Evolutionary conservation across 2,888 invertebrate genomes (phyloP), one percentile per base, ranked within the genome.

Genomic region (Heteropelma amictum): DNA sequence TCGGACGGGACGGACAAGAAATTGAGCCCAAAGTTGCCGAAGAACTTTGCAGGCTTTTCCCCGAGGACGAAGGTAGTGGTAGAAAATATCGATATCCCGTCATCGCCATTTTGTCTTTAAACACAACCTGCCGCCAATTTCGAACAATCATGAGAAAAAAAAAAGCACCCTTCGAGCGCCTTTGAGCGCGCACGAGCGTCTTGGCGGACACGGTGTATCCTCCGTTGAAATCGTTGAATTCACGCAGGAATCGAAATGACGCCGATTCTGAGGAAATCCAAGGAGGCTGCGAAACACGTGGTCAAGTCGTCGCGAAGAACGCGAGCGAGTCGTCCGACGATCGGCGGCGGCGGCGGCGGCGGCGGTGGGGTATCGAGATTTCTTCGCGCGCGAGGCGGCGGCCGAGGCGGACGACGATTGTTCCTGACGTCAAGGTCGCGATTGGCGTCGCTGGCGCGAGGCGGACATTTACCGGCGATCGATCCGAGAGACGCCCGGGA

Each of bases 1-100:
- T 99, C 84, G 99, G 98, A n/a, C 92, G 99, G 77, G 99, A 99
- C 91, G 99, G 99, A 0, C 95, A 98, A 92, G 98, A 98, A 92
- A 97, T 99, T 81, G 98, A 98, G 88, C 98, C 98, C 1, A 93
- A 96, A 88, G 96, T 97, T 64, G 99, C 97, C 14, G 97, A 97
- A 89, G 97, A 98, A 88, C 90, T 99, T 72, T 99, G 97, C 87
- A 93, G 98, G 73, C 90, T 98, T 51, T 99, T 99, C 89, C 95
- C 97, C 1, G 95, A 97, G 89, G 99, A 99, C 89, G 95, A 96
- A 80, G 94, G 94, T 79, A 83, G 58, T n/a, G n/a, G n/a, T n/a
- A n/a, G n/a, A 7, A 38, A 28, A 65, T 54, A 54, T n/a, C n/a
- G 45, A 51, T 14, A 19, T 53, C 30, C 38, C 47, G n/a, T 51